Evolutionary conservation across 2,113 vertebrate genomes (phyloP), one percentile per base, ranked within the genome.

Genomic region (Oryzias melastigma): DNA sequence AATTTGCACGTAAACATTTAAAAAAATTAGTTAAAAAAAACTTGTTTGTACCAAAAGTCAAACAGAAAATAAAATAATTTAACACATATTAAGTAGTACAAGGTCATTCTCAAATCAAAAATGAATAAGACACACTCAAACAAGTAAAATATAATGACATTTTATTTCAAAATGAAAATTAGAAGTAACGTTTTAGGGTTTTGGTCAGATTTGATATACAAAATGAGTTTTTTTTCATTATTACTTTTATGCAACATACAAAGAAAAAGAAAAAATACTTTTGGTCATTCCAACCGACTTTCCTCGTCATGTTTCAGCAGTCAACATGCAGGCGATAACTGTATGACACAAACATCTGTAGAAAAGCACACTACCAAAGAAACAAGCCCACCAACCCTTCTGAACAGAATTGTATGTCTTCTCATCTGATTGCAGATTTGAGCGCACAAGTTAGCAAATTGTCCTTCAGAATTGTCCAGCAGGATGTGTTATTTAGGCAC

Each of bases 281-380:
- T 86, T 85, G 82, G 82, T 86, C 79, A 77, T 84, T 69, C 80
- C 81, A 84, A 75, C 54, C 68, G 69, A 66, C 55, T 73, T 65
- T 65, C 65, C 63, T 78, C 71, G 56, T 69, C 78, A 58, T 79
- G 40, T 71, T 77, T 77, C 18, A 74, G 50, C 69, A 17, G 45
- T 63, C 59, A 66, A 70, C 81, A 85, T 81, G 66, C 77, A 83
- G 73, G 73, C 73, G 79, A 60, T 62, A 73, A 78, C 66, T 55
- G 66, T 67, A 81, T 79, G 66, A 75, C 65, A 71, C 63, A 64
- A 74, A 81, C 68, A 62, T 73, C 19, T 56, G 51, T 71, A 19
- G 77, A 69, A 67, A 62, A 69, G 1, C 56, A 61, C 8, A 52
- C 71, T 51, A 70, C 62, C 71, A 48, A 70, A 47, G 27, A 85